Base-by-base conservation (phyloP, 2,888 invertebrate species). In the Ennomos quercinarius region DNA sequence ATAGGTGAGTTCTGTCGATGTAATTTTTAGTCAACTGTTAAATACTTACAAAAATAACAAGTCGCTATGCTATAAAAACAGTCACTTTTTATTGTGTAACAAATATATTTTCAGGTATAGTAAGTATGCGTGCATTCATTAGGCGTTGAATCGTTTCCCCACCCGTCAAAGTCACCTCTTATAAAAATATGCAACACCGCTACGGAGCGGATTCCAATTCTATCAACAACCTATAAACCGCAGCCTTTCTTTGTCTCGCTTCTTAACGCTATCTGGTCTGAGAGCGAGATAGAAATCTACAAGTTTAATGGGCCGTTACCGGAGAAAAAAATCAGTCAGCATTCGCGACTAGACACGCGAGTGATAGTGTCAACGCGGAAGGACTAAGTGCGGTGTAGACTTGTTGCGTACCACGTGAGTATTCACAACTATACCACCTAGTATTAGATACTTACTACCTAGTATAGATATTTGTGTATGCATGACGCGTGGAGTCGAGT, bases 181-280 rank as follows among this genome's bases (percentile, higher is more conserved):
- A 77, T 83, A 85, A 88, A 87, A 87, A 89, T 88, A 92, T 92
- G 92, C 92, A 91, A 89, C 91, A 89, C 90, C 82, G 87, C 82
- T 80, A 87, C 91, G 78, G 83, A 91, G 87, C 91, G 90, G 91
- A 91, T 91, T 90, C 91, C 90, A 88, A 91, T 92, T 93, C 93
- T 91, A 93, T 92, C 92, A 93, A 93, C 93, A 91, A 90, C 91
- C 91, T 84, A 92, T 93, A 93, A 93, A 92, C 92, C 90, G 81
- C 91, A 91, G 86, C 89, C 91, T 92, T 89, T 93, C 93, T 91
- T 92, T 93, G 92, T 93, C 93, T 92, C 87, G 82, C 93, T 78
- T 86, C 86, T 87, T 84, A 82, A 80, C 83, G 78, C 74, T 81
- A 82, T 80, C 84, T 83, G 74, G 76, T 75, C 73, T 73, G 73